A percentile compares a stretch with the other conserved stretches of the same genome.
These are phyloP conservation scores for Todus mexicanus DNA, from an alignment of 2,797 vertebrate genomes.

Conservation along the genomic window DNA sequence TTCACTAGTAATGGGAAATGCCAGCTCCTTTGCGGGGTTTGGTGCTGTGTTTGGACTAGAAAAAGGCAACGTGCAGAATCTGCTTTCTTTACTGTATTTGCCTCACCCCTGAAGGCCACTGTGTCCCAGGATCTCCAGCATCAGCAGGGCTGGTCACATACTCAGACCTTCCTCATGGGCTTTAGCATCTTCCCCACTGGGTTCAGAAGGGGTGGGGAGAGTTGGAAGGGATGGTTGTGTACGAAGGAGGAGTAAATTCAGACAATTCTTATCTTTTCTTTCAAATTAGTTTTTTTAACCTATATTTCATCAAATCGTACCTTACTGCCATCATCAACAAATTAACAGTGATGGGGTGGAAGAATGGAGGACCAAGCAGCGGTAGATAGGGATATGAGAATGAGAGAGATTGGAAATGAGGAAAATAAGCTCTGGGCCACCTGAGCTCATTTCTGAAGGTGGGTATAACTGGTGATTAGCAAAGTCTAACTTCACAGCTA, in stretches of 20 bases:
- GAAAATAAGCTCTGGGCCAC: background rate
- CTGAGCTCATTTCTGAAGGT: background rate
- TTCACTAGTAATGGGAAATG: background rate
- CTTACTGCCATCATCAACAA: background rate
- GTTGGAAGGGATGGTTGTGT: background rate
- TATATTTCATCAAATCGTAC: background rate
- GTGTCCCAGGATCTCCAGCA: background rate
- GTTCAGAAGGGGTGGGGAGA: background rate
- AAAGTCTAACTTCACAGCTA: background rate
- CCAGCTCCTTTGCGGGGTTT: background rate
- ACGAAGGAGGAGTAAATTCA: background rate
- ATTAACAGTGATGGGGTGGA: background rate
- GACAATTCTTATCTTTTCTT: background rate
- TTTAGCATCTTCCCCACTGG: background rate
- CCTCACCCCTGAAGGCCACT: background rate
- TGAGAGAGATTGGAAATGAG: background rate
- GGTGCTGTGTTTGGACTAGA: background rate
- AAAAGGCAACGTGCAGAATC: background rate
- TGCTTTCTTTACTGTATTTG: background rate
- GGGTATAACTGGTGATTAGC: slow-evolving; percentile 25
- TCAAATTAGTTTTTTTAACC: background rate
- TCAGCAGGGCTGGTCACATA: background rate
- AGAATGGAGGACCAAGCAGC: background rate
- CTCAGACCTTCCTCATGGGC: background rate
- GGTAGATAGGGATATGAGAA: background rate